A percentile compares a stretch with the other conserved stretches of the same genome.
phyloP scores from a whole-genome alignment of 1,140 invertebrate genomes.

The Orchestia grillus region DNA sequence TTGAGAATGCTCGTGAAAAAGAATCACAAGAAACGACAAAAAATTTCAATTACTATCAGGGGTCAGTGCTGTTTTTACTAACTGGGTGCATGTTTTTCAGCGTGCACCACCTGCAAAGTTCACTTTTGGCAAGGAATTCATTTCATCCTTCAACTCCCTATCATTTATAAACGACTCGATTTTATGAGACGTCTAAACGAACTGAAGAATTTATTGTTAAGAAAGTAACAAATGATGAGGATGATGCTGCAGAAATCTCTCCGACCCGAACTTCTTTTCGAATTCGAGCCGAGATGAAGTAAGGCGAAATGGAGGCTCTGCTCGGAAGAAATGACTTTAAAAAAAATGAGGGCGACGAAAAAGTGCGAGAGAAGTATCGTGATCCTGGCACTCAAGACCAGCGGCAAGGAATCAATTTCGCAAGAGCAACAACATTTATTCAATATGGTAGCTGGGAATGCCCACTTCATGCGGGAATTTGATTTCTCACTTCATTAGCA shows the following conservation, averaged over 20 bases:
- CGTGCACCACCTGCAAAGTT: not conserved
- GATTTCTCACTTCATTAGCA: no score
- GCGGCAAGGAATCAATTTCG: not conserved
- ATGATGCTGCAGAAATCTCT: slow-evolving; percentile 17
- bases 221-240: slow-evolving; percentile 37
- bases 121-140: not conserved
- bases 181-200: slow-evolving; percentile 45
- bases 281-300: slow-evolving; percentile 2
- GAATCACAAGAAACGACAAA: no score
- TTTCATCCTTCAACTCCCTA: not conserved
- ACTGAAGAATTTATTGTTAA: slow-evolving; percentile 43
- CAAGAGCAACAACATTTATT: no score
- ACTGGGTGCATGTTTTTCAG: not conserved
- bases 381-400: not conserved
- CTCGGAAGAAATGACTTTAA: not conserved
- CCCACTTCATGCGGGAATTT: no score
- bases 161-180: slow-evolving; percentile 42
- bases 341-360: not conserved
- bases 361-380: not conserved
- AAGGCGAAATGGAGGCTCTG: not conserved
- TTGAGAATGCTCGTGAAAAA: not conserved
- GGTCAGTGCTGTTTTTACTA: not conserved
- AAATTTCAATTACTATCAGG: not conserved
- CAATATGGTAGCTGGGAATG: no score
- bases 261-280: not conserved